These are phyloP conservation scores for Antennarius striatus DNA, from an alignment of 2,113 vertebrate genomes.

Conservation along the genomic window DNA sequence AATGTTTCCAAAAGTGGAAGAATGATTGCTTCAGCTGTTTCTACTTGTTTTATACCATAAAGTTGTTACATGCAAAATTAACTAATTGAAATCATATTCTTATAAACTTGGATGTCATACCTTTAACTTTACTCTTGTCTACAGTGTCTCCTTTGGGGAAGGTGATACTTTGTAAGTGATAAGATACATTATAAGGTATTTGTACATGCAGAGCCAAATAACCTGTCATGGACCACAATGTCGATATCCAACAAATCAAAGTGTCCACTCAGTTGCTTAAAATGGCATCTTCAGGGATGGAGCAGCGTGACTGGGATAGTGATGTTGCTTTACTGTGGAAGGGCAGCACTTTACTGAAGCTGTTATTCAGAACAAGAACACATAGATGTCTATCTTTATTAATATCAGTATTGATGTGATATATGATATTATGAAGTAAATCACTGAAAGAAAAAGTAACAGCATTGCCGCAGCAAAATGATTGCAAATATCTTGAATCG, in stretches of 20 bases:
- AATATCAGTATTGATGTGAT: background rate
- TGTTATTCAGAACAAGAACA: background rate
- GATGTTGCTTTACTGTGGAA: background rate
- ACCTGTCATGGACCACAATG: too few relatives aligned
- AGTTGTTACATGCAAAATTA: slow-evolving; percentile 39
- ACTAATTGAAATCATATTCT: slow-evolving; percentile 22
- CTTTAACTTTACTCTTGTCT: background rate
- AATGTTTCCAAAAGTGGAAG: slow-evolving; percentile 42
- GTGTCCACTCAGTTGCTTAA: too few relatives aligned
- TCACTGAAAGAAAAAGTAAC: background rate
- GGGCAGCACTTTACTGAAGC: too few relatives aligned
- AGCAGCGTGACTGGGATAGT: too few relatives aligned
- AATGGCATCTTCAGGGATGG: too few relatives aligned
- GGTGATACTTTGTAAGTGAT: background rate
- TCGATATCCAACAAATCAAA: too few relatives aligned
- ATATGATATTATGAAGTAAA: background rate
- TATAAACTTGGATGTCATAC: slow-evolving; percentile 18
- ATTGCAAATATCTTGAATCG: background rate
- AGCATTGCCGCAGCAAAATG: background rate
- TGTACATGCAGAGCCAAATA: background rate
- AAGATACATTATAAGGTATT: background rate
- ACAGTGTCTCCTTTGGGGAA: background rate
- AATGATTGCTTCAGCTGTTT: slow-evolving; percentile 61
- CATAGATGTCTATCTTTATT: background rate
- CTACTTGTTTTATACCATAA: slow-evolving; percentile 70